These are phyloP conservation scores for Onchidella celtica DNA, from an alignment of 2,888 invertebrate genomes.

Conservation along the genomic window DNA sequence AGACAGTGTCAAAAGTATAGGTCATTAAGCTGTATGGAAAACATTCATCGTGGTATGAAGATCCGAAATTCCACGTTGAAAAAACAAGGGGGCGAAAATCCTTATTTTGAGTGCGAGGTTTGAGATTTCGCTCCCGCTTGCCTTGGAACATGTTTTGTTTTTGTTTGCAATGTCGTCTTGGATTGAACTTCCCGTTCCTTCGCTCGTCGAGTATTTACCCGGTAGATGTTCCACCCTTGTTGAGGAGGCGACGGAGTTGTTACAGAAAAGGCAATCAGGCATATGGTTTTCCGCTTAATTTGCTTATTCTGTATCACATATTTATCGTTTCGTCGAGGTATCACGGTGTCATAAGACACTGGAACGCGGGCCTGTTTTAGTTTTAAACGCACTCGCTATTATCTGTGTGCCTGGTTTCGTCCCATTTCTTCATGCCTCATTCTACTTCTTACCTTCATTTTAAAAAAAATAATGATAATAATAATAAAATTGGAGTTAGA, in stretches of 20 bases:
- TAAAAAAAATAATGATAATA: not conserved
- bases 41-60: too few species aligned
- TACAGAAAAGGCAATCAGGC: not conserved
- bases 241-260: not conserved
- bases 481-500: too few species aligned
- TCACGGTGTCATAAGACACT: not conserved
- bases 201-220: not conserved
- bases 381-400: too few species aligned
- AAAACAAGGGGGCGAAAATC: too few species aligned
- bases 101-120: too few species aligned
- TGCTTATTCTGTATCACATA: not conserved
- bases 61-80: too few species aligned
- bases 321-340: not conserved
- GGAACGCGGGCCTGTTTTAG: not conserved
- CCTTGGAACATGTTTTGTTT: not conserved
- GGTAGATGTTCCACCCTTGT: not conserved
- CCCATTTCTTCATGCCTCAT: not conserved
- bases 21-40: too few species aligned
- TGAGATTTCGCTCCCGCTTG: not conserved
- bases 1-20: too few species aligned
- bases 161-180: too few species aligned
- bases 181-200: not conserved
- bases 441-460: not conserved
- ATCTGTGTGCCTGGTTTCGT: not conserved
- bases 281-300: conserved; percentile 10